phyloP scores from a whole-genome alignment of 2,113 vertebrate species.

The Cyanistes caeruleus region DNA sequence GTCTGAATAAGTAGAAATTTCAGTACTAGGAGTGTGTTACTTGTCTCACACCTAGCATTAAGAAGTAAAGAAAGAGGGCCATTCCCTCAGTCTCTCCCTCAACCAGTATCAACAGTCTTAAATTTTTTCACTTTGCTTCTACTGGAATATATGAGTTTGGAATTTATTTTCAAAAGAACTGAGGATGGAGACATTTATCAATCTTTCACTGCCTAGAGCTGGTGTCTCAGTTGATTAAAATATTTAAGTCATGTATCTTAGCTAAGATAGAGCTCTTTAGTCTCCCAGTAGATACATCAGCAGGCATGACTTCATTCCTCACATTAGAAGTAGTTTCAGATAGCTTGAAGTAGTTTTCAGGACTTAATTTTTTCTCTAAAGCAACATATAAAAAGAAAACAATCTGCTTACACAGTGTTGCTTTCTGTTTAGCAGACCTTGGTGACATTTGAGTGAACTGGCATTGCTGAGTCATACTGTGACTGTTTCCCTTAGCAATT shows the following conservation, averaged over 20 bases:
- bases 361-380: not conserved
- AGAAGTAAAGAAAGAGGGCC: not conserved
- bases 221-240: not conserved
- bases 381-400: not conserved
- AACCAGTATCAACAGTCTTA: not conserved
- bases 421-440: not conserved
- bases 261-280: not conserved
- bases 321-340: not conserved
- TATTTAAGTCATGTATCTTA: not conserved
- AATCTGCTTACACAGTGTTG: not conserved
- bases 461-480: not conserved
- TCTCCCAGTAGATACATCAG: not conserved
- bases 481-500: not conserved
- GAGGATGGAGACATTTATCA: not conserved
- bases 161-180: not conserved
- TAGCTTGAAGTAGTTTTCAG: not conserved
- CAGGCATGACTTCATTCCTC: not conserved
- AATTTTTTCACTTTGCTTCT: not conserved
- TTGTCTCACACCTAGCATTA: not conserved
- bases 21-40: not conserved
- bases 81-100: not conserved
- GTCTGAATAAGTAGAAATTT: not conserved
- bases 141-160: not conserved
- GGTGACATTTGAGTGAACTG: not conserved
- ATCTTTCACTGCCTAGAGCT: not conserved